These are phyloP conservation scores for Pseudomyrmex concolor DNA, from an alignment of 1,140 invertebrate species.

Conservation along the genomic window DNA sequence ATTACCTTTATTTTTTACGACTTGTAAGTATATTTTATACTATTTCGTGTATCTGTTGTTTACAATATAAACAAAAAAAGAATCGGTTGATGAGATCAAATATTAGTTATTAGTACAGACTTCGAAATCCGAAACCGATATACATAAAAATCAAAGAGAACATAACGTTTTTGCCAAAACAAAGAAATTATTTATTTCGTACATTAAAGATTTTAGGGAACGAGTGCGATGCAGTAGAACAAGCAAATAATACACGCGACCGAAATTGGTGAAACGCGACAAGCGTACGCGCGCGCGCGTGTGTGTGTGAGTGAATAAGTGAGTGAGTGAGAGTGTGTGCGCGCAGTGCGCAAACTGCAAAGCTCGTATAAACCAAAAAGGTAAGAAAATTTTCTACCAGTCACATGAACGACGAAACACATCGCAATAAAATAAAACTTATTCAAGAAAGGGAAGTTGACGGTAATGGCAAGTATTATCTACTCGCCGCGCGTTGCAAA, in stretches of 20 bases:
- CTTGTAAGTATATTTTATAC: slow-evolving; percentile 9
- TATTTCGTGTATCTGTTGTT: neutral
- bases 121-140: neutral
- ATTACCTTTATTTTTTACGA: neutral
- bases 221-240: slow-evolving; percentile 5
- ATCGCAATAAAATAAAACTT: slow-evolving; percentile 49
- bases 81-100: no score
- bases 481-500: slow-evolving; percentile 31
- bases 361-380: slow-evolving; percentile 1
- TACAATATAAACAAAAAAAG: no score
- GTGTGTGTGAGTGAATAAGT: no score
- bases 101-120: neutral
- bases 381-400: slow-evolving; percentile 9
- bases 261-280: neutral
- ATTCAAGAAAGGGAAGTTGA: slow-evolving; percentile 18
- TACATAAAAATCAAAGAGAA: neutral
- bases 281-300: no score
- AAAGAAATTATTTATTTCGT: neutral
- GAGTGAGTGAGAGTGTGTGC: neutral
- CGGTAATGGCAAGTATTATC: neutral
- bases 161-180: neutral
- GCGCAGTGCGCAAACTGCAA: slow-evolving; percentile 2
- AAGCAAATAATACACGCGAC: slow-evolving; percentile 11
- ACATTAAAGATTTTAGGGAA: neutral
- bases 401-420: slow-evolving; percentile 4